These are phyloP conservation scores for Cavia aperea DNA, from an alignment of 2,113 vertebrate genomes.

Conservation along the genomic window DNA sequence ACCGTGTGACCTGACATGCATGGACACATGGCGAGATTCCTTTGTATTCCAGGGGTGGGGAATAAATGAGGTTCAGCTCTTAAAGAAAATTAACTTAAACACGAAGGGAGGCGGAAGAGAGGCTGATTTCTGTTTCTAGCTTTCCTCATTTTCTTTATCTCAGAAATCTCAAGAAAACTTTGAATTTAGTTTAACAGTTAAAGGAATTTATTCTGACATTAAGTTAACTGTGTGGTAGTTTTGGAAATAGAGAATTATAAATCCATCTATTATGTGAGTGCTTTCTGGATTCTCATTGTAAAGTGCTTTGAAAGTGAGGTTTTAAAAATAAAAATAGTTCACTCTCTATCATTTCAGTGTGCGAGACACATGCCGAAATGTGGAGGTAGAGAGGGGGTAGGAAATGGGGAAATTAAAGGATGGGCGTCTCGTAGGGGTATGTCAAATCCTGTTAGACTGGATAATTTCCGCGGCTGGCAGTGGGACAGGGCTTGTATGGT, in stretches of 20 bases:
- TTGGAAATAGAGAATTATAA: background rate
- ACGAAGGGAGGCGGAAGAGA: accelerated
- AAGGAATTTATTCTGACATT: background rate
- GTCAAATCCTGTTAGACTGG: conserved; percentile 75
- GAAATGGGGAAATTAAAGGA: conserved; percentile 45
- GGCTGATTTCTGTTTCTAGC: background rate
- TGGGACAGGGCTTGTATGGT: conserved; percentile 54
- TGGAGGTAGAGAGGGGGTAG: conserved; percentile 38
- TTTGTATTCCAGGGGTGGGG: background rate
- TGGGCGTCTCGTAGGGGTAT: conserved; percentile 64
- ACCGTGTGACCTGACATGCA: background rate
- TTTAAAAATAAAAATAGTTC: conserved; percentile 19
- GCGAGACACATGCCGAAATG: conserved; percentile 3
- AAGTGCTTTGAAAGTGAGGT: conserved; percentile 19
- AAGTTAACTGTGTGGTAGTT: background rate
- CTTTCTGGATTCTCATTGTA: conserved; percentile 1
- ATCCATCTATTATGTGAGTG: background rate
- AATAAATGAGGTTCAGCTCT: accelerated
- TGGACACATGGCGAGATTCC: accelerated
- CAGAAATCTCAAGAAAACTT: background rate
- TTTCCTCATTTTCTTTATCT: background rate
- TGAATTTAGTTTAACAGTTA: background rate
- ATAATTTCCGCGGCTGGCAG: conserved; percentile 68
- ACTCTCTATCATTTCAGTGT: background rate
- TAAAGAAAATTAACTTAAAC: background rate